Base-by-base conservation (phyloP, 2,888 invertebrate species). In the Gastrophysa polygoni region DNA sequence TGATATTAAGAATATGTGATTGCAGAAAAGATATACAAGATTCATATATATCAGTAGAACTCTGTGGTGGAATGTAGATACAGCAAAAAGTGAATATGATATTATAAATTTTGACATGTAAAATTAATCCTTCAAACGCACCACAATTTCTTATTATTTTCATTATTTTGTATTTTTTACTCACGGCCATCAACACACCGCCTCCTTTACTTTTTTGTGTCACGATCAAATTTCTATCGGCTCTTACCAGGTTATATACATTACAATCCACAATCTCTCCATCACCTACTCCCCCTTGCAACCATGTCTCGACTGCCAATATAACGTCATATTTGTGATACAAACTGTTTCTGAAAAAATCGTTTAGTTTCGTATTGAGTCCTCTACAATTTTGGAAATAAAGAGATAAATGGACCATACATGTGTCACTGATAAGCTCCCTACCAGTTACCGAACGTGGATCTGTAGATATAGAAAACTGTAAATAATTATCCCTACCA, bases 261-360 rank as follows among this genome's bases (percentile, higher is more conserved):
- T 46, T 46, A 46, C 46, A 14, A 46, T 46, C 46, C 46, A 46
- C 46, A 46, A 46, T 18, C 46, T 46, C 46, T 17, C 46, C 18
- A 46, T 46, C 46, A 18, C 46, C 46, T 46, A 46, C 18, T 46
- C 17, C 46, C 17, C 18, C 17, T 46, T 46, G 46, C 44, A 44
- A 44, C 44, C 44, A 44, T 44, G 44, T 44, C 47, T 20, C 18
- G 20, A 47, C 47, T 44, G 44, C 44, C 44, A 44, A 14, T 44
- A 44, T 44, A 44, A 44, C 18, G 16, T 44, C 44, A 44, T 44
- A 44, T 44, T 14, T 47, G 47, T 47, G 47, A 47, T 47, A 47
- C 47, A 47, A 47, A 47, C 47, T 20, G 18, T 47, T 47, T 21
- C 47, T 47, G 20, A 47, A 47, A 32, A 47, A 47, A 47, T 47